Conservation (phyloP, 2,797 vertebrate species). For the Chloroceryle amazona region DNA sequence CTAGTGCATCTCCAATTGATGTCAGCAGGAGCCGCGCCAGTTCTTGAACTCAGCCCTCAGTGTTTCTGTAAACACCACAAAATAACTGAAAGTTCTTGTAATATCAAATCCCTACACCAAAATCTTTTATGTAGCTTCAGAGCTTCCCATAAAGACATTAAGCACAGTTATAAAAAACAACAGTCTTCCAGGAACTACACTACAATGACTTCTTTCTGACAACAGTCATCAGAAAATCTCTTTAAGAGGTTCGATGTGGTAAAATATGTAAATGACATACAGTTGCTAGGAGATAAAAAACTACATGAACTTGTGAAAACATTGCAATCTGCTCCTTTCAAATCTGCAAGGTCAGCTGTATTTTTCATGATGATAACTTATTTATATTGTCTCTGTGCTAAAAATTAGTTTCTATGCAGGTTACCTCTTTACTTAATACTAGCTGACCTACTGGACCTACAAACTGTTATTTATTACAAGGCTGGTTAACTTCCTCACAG, state of each 20-base stretch:
- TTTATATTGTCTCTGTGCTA: not conserved
- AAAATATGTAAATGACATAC: constrained; percentile 51
- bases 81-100: not conserved
- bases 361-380: constrained; percentile 48
- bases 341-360: constrained; percentile 49
- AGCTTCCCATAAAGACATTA: constrained; percentile 34
- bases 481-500: constrained; percentile 34
- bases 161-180: constrained; percentile 44
- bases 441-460: constrained; percentile 11
- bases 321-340: constrained; percentile 46
- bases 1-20: not conserved
- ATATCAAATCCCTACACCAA: not conserved
- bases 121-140: constrained; percentile 5
- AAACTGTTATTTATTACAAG: constrained; percentile 51
- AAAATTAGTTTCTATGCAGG: not conserved
- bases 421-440: not conserved
- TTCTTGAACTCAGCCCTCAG: not conserved
- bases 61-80: constrained; percentile 3
- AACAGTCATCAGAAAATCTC: constrained; percentile 41
- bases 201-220: not conserved
- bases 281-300: constrained; percentile 58
- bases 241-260: not conserved
- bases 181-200: constrained; percentile 27
- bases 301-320: constrained; percentile 49
- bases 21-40: not conserved